Conservation (phyloP, 53 echinoderm and acorn worm species). For the Glandiceps talaboti region DNA sequence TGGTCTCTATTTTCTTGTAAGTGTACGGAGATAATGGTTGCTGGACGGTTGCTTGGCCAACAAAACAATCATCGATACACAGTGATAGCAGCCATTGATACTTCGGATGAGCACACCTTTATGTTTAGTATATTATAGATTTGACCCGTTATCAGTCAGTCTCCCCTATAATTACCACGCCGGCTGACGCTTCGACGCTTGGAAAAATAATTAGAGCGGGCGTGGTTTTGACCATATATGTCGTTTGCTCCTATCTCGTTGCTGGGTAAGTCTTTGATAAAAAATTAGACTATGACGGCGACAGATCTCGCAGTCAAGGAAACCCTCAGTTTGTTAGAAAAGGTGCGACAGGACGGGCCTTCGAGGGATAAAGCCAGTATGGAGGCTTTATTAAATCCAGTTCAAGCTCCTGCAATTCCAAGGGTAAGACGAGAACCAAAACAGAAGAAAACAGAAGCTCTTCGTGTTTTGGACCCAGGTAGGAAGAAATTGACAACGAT, state of each 20-base stretch:
- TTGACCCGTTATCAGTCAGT: no score
- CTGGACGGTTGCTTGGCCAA: no score
- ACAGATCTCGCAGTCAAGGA: conserved; percentile 98
- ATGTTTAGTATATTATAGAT: no score
- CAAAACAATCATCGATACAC: no score
- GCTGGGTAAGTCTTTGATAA: background rate
- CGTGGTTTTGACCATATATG: background rate
- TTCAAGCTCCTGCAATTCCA: conserved; percentile 29
- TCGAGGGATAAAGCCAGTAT: conserved; percentile 55
- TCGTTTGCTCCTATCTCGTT: background rate
- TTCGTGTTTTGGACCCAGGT: conserved; percentile 88
- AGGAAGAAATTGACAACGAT: conserved; percentile 92
- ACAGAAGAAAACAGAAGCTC: conserved; percentile 36
- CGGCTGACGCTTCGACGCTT: background rate
- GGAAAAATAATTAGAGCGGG: background rate
- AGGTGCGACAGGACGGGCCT: conserved; percentile 69
- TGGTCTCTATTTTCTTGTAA: no score
- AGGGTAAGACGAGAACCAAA: conserved; percentile 44
- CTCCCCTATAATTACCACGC: no score
- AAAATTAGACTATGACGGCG: conserved; percentile 36
- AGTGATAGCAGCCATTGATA: no score
- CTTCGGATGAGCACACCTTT: no score
- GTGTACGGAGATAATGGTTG: no score
- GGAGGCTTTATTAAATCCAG: conserved; percentile 22
- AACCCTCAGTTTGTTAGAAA: conserved; percentile 71